A percentile compares a stretch with the other conserved stretches of the same genome.
These are phyloP conservation scores for Drosophila niveifrons DNA, from an alignment of 2,888 invertebrate genomes.

Conservation along the genomic window DNA sequence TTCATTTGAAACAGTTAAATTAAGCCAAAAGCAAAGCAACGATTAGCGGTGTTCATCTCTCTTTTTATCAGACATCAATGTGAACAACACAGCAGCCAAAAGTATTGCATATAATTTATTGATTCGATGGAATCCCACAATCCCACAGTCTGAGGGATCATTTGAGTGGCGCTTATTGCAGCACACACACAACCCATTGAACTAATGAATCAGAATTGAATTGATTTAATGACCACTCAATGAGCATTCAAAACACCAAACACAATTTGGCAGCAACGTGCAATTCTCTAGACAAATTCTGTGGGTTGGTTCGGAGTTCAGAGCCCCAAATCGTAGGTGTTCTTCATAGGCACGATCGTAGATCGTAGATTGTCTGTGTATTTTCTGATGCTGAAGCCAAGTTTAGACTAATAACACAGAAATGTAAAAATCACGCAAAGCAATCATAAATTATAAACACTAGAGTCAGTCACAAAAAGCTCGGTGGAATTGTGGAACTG, in stretches of 20 bases:
- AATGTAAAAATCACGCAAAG: conserved; percentile 73
- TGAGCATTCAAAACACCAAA: conserved; percentile 52
- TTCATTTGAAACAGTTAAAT: conserved; percentile 16
- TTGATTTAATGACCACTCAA: conserved; percentile 47
- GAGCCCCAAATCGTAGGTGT: conserved; percentile 46
- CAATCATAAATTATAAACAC: conserved; percentile 74
- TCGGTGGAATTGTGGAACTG: conserved; percentile 26
- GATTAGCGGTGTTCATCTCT: conserved; percentile 7
- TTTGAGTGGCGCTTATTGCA: conserved; percentile 24
- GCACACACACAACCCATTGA: conserved; percentile 36
- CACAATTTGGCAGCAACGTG: conserved; percentile 54
- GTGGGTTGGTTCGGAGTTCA: conserved; percentile 46
- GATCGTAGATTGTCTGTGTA: conserved; percentile 7
- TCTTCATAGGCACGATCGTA: conserved; percentile 11
- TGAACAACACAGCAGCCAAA: background rate
- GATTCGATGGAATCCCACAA: conserved; percentile 33
- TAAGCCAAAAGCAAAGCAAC: conserved; percentile 10
- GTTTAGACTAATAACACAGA: conserved; percentile 72
- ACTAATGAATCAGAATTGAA: conserved; percentile 61
- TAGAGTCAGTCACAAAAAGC: conserved; percentile 35
- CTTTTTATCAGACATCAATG: conserved; percentile 12
- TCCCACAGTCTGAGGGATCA: conserved; percentile 38
- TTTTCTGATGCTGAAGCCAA: conserved; percentile 41
- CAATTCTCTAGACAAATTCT: conserved; percentile 48
- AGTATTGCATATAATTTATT: background rate